Evolutionary conservation across 2,113 vertebrate genomes (phyloP), one percentile per base, ranked within the genome.

Genomic region (Buteo buteo): DNA sequence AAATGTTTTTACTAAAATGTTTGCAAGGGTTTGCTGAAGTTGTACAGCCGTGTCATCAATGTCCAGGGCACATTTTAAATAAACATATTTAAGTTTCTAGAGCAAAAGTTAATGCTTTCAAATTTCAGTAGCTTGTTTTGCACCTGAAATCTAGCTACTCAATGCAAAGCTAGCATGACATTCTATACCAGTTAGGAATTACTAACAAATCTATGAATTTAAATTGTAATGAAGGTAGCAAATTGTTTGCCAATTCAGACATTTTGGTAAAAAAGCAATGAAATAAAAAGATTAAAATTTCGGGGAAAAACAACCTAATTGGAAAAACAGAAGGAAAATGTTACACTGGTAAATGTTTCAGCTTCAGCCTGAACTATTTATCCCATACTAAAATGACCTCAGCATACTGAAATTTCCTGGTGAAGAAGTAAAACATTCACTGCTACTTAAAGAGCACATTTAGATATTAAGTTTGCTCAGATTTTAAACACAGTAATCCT

Each of bases 391-490:
- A 76, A 88, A 87, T 95, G 81, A 97, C 83, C 76, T 97, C 83
- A 95, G 42, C 61, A 61, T 18, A 45, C 38, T 88, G 82, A 93
- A 59, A 90, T 93, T 97, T 97, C 81, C 84, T 95, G 71, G 31
- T 92, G 72, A 42, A 50, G n/a, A 94, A 96, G 61, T 31, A 88
- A 90, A 86, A 88, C 38, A 66, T 55, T 74, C 54, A 45, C 45
- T 54, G 49, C 62, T 82, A 54, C 15, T 82, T 55, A 50, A 84
- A 40, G 12, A 85, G 7, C 73, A 86, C 28, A 29, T 69, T 94
- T 38, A 92, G 80, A 79, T 76, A 38, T 9, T 58, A 62, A 38
- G 17, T 36, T 76, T 81, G n/a, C 54, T 86, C 65, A 62, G 74
- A 61, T 45, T 92, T 91, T 86, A 74, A 95, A 94, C 28, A 69